Conservation (phyloP, 2,888 invertebrate genomes). For the Chouioia cunea region DNA sequence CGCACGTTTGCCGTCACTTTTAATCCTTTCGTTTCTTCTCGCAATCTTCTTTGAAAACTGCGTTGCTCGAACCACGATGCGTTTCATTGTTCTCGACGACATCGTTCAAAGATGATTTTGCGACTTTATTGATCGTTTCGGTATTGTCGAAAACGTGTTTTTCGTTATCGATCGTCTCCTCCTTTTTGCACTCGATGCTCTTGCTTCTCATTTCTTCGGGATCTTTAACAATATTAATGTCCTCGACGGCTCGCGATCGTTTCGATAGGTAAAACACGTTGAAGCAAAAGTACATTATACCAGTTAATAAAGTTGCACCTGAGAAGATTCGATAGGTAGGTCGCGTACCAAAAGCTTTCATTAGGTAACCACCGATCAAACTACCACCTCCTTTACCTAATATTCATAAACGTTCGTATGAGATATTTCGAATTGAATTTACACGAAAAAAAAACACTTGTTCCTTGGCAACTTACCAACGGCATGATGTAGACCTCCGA, state of each 20-base stretch:
- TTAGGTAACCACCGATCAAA: constrained; percentile 81
- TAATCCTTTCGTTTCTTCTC: too few relatives aligned
- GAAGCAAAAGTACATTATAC: constrained; percentile 78
- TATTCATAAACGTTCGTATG: constrained; percentile 40
- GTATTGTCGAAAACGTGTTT: constrained; percentile 46
- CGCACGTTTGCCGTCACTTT: too few relatives aligned
- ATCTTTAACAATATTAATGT: constrained; percentile 72
- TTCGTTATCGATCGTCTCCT: constrained; percentile 34
- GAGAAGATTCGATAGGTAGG: constrained; percentile 81
- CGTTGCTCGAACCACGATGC: constrained; percentile 35
- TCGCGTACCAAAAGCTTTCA: constrained; percentile 80
- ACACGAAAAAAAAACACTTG: too few relatives aligned
- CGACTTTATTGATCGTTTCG: constrained; percentile 56
- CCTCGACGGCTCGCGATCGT: constrained; percentile 70
- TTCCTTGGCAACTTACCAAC: constrained; percentile 72
- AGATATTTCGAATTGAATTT: too few relatives aligned
- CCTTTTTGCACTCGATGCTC: constrained; percentile 4
- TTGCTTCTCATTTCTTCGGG: constrained; percentile 39
- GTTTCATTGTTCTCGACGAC: background rate
- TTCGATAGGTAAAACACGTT: constrained; percentile 76
- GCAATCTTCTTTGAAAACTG: too few relatives aligned
- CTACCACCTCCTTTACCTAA: constrained; percentile 83
- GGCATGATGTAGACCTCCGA: constrained; percentile 84
- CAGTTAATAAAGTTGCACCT: constrained; percentile 74
- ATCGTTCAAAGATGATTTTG: constrained; percentile 42